These are phyloP conservation scores for Linurgus olivaceus DNA, from an alignment of 2,797 vertebrate species.

Conservation along the genomic window DNA sequence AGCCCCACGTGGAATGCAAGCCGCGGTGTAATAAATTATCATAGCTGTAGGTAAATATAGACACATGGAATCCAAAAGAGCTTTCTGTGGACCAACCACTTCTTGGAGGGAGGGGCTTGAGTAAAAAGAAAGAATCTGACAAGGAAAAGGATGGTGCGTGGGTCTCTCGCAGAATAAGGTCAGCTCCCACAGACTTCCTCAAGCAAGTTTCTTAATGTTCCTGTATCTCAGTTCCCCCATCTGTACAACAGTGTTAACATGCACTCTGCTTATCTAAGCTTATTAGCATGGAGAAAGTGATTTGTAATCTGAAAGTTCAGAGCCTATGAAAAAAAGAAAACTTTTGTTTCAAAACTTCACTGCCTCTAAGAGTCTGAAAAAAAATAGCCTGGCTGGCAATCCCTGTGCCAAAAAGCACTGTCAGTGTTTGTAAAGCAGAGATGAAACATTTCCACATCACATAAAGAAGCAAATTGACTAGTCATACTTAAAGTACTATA, in stretches of 20 bases:
- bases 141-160: constrained; percentile 61
- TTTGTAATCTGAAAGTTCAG: constrained; percentile 30
- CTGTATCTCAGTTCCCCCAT: constrained; percentile 18
- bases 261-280: constrained; percentile 43
- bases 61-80: not conserved
- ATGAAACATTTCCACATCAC: constrained; percentile 33
- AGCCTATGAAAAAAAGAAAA: not conserved
- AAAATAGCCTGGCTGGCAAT: not conserved
- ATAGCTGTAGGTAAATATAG: constrained; percentile 36
- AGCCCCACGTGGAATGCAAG: not conserved
- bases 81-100: not conserved
- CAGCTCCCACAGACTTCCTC: constrained; percentile 63
- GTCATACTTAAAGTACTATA: constrained; percentile 52
- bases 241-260: constrained; percentile 50
- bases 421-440: constrained; percentile 40
- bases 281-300: constrained; percentile 30
- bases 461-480: constrained; percentile 58
- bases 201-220: constrained; percentile 52
- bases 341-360: not conserved
- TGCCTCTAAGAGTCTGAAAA: not conserved
- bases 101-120: constrained; percentile 2
- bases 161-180: constrained; percentile 52
- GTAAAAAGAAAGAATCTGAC: constrained; percentile 38
- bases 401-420: not conserved
- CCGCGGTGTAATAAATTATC: not conserved